Percentiles rank a stretch among this genome's conserved stretches.
phyloP scores from a whole-genome alignment of 2,888 invertebrate genomes.

The Aphidoletes aphidimyza region DNA sequence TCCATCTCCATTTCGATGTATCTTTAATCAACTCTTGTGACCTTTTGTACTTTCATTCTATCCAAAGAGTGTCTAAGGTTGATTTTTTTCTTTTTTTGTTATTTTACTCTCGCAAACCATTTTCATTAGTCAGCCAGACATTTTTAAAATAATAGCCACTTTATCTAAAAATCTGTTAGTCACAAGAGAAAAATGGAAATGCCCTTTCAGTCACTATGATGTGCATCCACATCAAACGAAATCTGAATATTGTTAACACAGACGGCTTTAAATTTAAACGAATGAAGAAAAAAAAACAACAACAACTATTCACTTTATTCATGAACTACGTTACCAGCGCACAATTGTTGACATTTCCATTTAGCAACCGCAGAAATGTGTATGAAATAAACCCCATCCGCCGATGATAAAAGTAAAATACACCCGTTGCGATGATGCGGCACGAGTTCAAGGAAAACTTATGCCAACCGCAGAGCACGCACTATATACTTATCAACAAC shows the following conservation, averaged over 20 bases:
- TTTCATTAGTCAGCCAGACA: constrained; percentile 19
- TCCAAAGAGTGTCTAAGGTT: neutral
- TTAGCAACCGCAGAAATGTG: constrained; percentile 35
- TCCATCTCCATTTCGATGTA: neutral
- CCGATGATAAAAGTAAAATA: neutral
- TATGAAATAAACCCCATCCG: neutral
- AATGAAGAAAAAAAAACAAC: too few species aligned
- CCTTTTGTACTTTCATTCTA: constrained; percentile 19
- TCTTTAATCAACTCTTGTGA: constrained; percentile 45
- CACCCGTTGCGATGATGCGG: neutral
- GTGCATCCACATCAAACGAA: constrained; percentile 9
- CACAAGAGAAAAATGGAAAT: neutral
- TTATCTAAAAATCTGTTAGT: neutral
- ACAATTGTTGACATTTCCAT: constrained; percentile 36
- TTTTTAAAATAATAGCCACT: constrained; percentile 37
- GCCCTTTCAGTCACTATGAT: neutral
- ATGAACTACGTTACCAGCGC: constrained; percentile 12
- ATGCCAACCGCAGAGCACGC: constrained; percentile 13
- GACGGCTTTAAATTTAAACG: constrained; percentile 11
- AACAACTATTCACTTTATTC: constrained; percentile 35
- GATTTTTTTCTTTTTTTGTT: too few species aligned
- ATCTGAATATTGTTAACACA: constrained; percentile 27
- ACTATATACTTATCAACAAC: neutral
- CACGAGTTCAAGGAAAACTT: neutral
- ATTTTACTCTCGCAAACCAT: neutral